Percentiles rank a stretch among this genome's conserved stretches.
Conservation (phyloP, 2,797 vertebrate species). For the Onychomys leucogaster region DNA sequence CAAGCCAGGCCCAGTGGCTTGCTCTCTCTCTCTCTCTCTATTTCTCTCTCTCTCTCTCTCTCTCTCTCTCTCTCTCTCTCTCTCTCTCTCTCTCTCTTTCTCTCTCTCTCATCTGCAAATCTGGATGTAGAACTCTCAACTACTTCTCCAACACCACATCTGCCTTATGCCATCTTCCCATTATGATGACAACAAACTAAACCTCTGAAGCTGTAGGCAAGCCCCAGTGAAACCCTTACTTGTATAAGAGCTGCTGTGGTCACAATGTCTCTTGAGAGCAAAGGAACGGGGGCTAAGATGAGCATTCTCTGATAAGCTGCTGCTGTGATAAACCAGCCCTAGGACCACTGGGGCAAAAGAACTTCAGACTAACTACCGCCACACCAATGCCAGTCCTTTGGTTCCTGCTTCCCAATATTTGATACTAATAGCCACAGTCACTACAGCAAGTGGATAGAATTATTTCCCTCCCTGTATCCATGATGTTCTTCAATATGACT, state of each 20-base stretch:
- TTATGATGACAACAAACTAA: not conserved
- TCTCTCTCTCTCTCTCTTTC: not conserved
- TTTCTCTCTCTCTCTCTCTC: too few relatives aligned
- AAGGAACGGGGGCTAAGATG: not conserved
- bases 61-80: too few relatives aligned
- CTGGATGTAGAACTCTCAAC: not conserved
- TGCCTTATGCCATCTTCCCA: not conserved
- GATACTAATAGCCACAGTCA: not conserved
- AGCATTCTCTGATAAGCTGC: not conserved
- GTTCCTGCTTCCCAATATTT: not conserved
- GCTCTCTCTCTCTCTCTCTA: too few relatives aligned
- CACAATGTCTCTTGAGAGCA: not conserved
- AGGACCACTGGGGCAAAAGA: slow-evolving; percentile 11
- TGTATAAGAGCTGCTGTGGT: not conserved
- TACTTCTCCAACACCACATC: not conserved
- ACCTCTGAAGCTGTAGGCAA: not conserved
- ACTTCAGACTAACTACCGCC: not conserved
- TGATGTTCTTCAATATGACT: not conserved
- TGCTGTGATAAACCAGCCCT: not conserved
- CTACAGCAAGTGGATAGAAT: not conserved
- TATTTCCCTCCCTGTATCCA: not conserved
- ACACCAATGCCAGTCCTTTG: not conserved
- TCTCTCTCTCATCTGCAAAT: too few relatives aligned
- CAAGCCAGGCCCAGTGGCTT: not conserved
- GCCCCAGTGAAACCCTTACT: not conserved